These are phyloP conservation scores for Mercenaria mercenaria DNA, from an alignment of 1,140 invertebrate genomes.

Conservation along the genomic window DNA sequence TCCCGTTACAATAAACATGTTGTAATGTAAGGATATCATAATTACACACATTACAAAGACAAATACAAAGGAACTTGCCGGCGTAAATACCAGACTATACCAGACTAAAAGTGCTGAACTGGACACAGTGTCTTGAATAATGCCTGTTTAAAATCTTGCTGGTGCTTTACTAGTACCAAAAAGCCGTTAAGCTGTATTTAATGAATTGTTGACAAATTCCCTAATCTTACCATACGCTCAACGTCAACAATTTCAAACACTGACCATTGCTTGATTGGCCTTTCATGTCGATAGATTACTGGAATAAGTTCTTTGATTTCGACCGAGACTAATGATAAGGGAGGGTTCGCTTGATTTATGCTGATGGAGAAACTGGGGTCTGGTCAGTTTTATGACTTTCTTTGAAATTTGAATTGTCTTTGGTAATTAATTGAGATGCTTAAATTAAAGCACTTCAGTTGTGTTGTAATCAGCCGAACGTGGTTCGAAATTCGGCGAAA, in stretches of 20 bases:
- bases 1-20: no score
- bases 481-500: no score
- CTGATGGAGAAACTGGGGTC: constrained; percentile 2
- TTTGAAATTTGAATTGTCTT: constrained; percentile 17
- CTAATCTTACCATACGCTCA: constrained; percentile 2
- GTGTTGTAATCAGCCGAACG: no score
- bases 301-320: constrained; percentile 21
- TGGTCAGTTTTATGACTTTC: constrained; percentile 32
- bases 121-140: no score
- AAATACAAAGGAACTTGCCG: no score
- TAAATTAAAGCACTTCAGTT: no score
- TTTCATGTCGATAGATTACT: constrained; percentile 23
- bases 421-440: neutral
- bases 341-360: constrained; percentile 13
- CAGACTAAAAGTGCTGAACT: no score
- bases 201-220: constrained; percentile 31
- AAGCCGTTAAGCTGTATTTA: neutral
- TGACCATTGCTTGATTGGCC: neutral
- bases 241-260: constrained; percentile 41
- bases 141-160: no score
- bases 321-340: neutral
- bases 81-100: no score
- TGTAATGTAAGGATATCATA: no score
- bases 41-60: no score
- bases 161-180: neutral